A percentile compares a stretch with the other conserved stretches of the same genome.
phyloP scores from a whole-genome alignment of 2,113 vertebrate species.

The Burhinus bistriatus region DNA sequence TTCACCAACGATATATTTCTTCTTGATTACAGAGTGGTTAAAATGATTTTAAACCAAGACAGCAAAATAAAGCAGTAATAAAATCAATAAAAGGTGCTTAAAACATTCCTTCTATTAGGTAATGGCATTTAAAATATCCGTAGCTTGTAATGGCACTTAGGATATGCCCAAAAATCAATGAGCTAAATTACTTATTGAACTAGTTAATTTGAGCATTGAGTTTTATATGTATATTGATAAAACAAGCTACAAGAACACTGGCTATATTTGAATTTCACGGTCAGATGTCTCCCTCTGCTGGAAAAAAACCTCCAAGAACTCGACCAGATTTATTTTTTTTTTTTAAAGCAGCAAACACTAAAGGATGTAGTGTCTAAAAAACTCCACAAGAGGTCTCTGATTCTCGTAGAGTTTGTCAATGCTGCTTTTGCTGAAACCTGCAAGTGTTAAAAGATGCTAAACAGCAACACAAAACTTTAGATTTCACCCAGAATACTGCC shows the following conservation, averaged over 20 bases:
- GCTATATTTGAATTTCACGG: constrained; percentile 4
- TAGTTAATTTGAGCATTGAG: constrained; percentile 86
- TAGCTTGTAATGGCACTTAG: constrained; percentile 87
- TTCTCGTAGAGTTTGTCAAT: not conserved
- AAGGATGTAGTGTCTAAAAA: not conserved
- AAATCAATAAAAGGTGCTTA: constrained; percentile 89
- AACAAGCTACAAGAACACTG: constrained; percentile 59
- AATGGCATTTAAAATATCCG: constrained; percentile 89
- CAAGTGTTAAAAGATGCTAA: not conserved
- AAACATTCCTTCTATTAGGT: constrained; percentile 87
- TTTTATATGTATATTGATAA: constrained; percentile 85
- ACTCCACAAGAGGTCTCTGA: not conserved
- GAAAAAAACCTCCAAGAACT: not conserved
- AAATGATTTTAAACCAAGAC: constrained; percentile 87
- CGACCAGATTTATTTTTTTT: not conserved
- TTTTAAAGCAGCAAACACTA: not conserved
- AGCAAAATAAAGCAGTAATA: constrained; percentile 88
- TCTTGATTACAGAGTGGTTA: constrained; percentile 84
- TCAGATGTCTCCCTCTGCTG: constrained; percentile 78
- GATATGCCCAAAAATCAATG: constrained; percentile 86
- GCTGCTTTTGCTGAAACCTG: not conserved
- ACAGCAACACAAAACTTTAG: not conserved
- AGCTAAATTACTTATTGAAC: constrained; percentile 88
- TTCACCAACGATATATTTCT: constrained; percentile 84
- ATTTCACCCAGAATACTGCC: not conserved